Percentiles rank a stretch among this genome's conserved stretches.
These are phyloP conservation scores for Brachionus sp. DNA, from an alignment of 1,140 invertebrate species.

Conservation along the genomic window DNA sequence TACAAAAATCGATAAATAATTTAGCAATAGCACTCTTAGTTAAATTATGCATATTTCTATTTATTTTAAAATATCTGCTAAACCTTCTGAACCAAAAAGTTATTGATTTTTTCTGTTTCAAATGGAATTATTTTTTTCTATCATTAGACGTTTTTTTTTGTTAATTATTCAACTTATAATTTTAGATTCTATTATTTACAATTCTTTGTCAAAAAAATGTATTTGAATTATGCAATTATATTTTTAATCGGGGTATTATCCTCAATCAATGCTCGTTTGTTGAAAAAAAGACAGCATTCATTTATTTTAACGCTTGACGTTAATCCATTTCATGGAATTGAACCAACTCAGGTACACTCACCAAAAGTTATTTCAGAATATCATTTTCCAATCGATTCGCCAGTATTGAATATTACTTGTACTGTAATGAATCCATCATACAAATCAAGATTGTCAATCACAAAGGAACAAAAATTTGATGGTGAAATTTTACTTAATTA, in stretches of 20 bases:
- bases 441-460: neutral
- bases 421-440: constrained; percentile 7
- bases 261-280: neutral
- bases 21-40: neutral
- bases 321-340: constrained; percentile 1
- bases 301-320: constrained; percentile 28
- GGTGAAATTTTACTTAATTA: neutral
- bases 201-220: neutral
- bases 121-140: neutral
- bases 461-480: constrained; percentile 35
- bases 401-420: neutral
- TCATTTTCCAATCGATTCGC: constrained; percentile 25
- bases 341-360: neutral
- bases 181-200: neutral
- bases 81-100: neutral
- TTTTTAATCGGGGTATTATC: neutral
- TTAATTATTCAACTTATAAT: neutral
- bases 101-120: neutral
- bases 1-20: neutral
- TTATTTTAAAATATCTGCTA: neutral
- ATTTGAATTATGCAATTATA: neutral
- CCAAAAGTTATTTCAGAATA: neutral
- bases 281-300: constrained; percentile 2
- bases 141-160: neutral
- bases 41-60: neutral